Evolutionary conservation across 1,140 invertebrate species (phyloP).

Genomic region (Ericerus pela): DNA sequence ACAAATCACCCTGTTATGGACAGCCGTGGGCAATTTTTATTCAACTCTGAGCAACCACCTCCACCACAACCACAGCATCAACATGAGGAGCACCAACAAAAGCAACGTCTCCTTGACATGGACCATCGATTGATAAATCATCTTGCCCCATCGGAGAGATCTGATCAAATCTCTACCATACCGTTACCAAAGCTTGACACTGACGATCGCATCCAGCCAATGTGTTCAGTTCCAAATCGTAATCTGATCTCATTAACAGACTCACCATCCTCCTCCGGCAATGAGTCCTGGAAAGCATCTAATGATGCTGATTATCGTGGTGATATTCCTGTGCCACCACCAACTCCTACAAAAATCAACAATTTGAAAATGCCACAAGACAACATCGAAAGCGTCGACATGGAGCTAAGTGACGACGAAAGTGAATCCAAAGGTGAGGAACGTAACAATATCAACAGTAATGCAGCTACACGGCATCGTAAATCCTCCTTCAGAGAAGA

Average conservation of each 20-base stretch:
- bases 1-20: too few species aligned
- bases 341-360: neutral
- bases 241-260: constrained; percentile 70
- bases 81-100: too few species aligned
- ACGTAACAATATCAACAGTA: neutral
- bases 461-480: neutral
- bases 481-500: neutral
- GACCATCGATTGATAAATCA: neutral
- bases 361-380: constrained; percentile 27
- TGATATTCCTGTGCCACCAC: constrained; percentile 25
- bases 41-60: too few species aligned
- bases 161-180: neutral
- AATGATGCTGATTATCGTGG: constrained; percentile 9
- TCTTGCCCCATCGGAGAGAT: neutral
- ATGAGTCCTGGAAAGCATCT: neutral
- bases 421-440: neutral
- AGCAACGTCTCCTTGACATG: neutral
- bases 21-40: too few species aligned
- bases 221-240: constrained; percentile 64
- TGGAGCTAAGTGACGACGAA: constrained; percentile 59
- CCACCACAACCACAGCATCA: too few species aligned
- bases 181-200: constrained; percentile 58
- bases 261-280: constrained; percentile 35
- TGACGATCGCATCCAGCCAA: constrained; percentile 69
- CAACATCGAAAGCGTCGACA: constrained; percentile 49